Percentiles rank a stretch among this genome's conserved stretches.
Conservation (phyloP, 2,113 vertebrate species). For the Lepus europaeus region DNA sequence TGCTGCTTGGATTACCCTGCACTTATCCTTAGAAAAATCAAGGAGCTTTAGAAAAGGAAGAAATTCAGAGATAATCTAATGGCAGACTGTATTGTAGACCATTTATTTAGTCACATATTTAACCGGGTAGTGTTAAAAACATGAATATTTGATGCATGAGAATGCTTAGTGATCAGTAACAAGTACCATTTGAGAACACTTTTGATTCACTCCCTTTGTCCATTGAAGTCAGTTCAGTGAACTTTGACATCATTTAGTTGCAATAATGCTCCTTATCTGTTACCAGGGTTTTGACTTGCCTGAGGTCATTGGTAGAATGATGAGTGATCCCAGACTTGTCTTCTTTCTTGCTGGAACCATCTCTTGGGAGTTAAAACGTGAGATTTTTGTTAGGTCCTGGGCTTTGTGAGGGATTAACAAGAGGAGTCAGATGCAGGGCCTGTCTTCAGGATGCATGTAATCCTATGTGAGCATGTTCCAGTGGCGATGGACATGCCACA, state of each 20-base stretch:
- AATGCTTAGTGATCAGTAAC: slow-evolving; percentile 6
- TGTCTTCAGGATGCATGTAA: neutral
- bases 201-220: slow-evolving; percentile 8
- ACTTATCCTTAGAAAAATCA: slow-evolving; percentile 11
- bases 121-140: slow-evolving; percentile 9
- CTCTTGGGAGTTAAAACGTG: slow-evolving; percentile 8
- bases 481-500: neutral
- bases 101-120: neutral
- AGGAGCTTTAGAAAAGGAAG: slow-evolving; percentile 53
- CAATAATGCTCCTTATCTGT: neutral
- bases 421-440: neutral
- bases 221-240: neutral
- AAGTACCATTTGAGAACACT: slow-evolving; percentile 8
- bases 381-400: neutral
- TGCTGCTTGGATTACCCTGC: neutral
- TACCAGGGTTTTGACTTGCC: slow-evolving; percentile 28
- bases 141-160: slow-evolving; percentile 28
- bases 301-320: neutral
- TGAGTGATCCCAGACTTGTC: neutral
- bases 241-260: slow-evolving; percentile 11
- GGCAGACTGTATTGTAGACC: neutral
- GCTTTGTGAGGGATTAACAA: slow-evolving; percentile 7
- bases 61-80: slow-evolving; percentile 22
- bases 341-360: neutral
- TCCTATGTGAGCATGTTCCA: neutral